Percentiles rank a stretch among this genome's conserved stretches.
Conservation (phyloP, 1,140 invertebrate species). For the Listronotus bonariensis region DNA sequence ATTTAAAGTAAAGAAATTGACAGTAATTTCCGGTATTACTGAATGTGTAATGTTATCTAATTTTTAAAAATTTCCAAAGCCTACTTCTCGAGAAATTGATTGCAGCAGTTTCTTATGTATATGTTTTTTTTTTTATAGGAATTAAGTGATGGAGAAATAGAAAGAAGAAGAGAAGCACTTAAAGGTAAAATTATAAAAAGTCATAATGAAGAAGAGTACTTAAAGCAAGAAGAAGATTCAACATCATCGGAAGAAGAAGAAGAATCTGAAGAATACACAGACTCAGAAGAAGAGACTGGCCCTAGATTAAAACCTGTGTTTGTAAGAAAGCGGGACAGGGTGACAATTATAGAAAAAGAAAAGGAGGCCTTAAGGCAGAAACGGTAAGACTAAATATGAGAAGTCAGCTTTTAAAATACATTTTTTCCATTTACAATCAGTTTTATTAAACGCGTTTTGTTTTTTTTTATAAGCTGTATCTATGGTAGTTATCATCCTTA, state of each 20-base stretch:
- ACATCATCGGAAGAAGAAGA: constrained; percentile 78
- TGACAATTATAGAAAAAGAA: constrained; percentile 94
- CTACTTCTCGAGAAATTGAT: too few relatives aligned
- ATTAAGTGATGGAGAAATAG: constrained; percentile 81
- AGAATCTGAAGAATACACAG: constrained; percentile 74
- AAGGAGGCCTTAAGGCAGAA: constrained; percentile 84
- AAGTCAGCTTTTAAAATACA: too few relatives aligned
- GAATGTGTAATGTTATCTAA: too few relatives aligned
- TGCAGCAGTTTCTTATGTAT: too few relatives aligned
- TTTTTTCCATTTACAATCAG: too few relatives aligned
- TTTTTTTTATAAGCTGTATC: too few relatives aligned
- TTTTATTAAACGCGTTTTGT: too few relatives aligned
- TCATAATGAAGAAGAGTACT: constrained; percentile 68
- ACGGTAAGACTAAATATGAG: constrained; percentile 46
- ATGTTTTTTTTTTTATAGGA: constrained; percentile 47
- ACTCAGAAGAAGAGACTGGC: constrained; percentile 85
- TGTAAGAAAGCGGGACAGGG: constrained; percentile 90
- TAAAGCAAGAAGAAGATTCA: constrained; percentile 72
- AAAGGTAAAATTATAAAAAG: constrained; percentile 67
- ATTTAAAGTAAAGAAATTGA: too few relatives aligned
- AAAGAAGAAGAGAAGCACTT: constrained; percentile 70
- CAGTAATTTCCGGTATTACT: too few relatives aligned
- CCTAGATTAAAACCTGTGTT: constrained; percentile 96
- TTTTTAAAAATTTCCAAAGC: too few relatives aligned
- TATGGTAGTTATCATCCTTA: too few relatives aligned